Evolutionary conservation across 1,140 invertebrate species (phyloP), one percentile per base, ranked within the genome.

Genomic region (Cydia strobilella): DNA sequence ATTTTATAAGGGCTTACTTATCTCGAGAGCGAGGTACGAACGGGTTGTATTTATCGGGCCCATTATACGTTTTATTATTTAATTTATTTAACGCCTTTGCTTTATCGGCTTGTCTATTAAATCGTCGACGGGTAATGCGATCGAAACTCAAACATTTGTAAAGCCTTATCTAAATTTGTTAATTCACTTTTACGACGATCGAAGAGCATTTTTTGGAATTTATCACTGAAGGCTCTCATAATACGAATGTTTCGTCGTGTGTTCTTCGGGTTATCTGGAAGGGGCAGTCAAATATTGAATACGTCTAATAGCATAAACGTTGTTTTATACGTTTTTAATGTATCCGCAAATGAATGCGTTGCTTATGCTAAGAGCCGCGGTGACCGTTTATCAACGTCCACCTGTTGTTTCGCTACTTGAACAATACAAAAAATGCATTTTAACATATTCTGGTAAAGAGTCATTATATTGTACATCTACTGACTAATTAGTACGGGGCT

Each of bases 31-130:
- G 81, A 86, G 87, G 88, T 87, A 83, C 79, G 83, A 88, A 86
- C 88, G 85, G 83, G 89, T 91, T 89, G 87, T 92, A 90, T 92
- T 92, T 92, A 92, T 92, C 89, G 88, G 76, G 74, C 75, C 89
- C 89, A 93, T 93, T 93, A 93, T 91, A 88, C 86, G 84, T 91
- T 93, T 92, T 92, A 92, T 92, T 92, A 91, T 92, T 92, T 91
- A 92, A 92, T 92, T 92, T 92, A 91, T 92, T 91, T 91, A 91
- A 91, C 88, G 85, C 89, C 85, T 84, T 79, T 82, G 79, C 80
- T 84, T 92, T 91, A 91, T 89, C 86, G 83, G 85, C 85, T 88
- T 88, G 90, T 90, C 90, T 91, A 91, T 92, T 90, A 90, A 90
- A 88, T 88, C 78, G 87, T 87, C 84, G 88, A 88, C 75, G 82